phyloP scores from a whole-genome alignment of 2,797 vertebrate species.

The Chloroceryle amazona region DNA sequence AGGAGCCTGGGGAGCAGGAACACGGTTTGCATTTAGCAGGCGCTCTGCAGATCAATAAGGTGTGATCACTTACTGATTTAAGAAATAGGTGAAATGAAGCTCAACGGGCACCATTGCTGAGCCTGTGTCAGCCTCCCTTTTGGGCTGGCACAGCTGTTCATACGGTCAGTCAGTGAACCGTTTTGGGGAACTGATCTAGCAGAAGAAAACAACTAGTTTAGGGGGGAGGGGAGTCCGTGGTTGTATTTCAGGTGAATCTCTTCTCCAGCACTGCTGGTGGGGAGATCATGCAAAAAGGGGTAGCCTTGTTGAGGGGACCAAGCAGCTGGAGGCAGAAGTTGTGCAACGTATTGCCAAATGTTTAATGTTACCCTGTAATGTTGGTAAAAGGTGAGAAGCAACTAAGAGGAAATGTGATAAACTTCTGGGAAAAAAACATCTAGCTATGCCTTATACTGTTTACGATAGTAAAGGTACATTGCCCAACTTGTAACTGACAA shows the following conservation, averaged over 20 bases:
- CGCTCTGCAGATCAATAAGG: background rate
- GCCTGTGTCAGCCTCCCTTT: background rate
- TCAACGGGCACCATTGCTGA: fast-evolving
- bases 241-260: background rate
- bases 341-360: fast-evolving
- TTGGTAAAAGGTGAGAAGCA: background rate
- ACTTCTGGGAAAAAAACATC: background rate
- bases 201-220: background rate
- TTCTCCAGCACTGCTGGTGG: background rate
- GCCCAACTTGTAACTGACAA: background rate
- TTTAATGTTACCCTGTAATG: background rate
- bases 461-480: background rate
- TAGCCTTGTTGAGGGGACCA: background rate
- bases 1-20: background rate
- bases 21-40: background rate
- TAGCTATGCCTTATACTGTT: background rate
- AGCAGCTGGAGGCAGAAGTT: background rate
- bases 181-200: slow-evolving; percentile 56
- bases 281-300: background rate
- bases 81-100: background rate
- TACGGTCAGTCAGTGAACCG: background rate
- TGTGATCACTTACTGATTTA: fast-evolving
- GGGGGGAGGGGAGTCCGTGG: background rate
- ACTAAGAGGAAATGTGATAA: background rate
- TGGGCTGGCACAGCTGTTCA: slow-evolving; percentile 19